Percentiles rank a stretch among this genome's conserved stretches.
Conservation (phyloP, 2,113 vertebrate genomes). For the Trematocara nigrifrons region DNA sequence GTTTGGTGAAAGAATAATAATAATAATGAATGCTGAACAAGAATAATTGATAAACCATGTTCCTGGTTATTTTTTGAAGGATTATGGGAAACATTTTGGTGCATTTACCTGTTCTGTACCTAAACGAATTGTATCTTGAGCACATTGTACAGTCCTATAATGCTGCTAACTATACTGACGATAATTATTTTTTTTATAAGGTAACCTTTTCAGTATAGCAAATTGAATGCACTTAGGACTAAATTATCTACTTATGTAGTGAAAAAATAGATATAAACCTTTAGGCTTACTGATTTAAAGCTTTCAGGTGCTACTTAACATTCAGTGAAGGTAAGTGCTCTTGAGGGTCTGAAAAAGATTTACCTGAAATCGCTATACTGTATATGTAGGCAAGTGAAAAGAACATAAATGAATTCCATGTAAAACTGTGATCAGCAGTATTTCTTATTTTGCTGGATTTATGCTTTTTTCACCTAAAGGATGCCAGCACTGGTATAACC, state of each 20-base stretch:
- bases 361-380: background rate
- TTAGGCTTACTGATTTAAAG: background rate
- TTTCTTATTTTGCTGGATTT: background rate
- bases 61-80: background rate
- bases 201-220: background rate
- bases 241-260: background rate
- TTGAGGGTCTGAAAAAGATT: background rate
- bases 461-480: background rate
- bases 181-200: background rate
- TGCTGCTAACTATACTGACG: background rate
- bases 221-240: background rate
- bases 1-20: background rate
- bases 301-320: background rate
- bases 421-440: background rate
- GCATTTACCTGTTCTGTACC: background rate
- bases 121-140: background rate
- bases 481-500: background rate
- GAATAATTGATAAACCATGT: background rate
- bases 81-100: background rate
- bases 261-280: background rate
- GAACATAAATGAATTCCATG: background rate
- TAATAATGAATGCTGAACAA: background rate
- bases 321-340: background rate
- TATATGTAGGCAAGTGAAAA: background rate
- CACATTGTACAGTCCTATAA: background rate